These are phyloP conservation scores for Pseudopodoces humilis DNA, from an alignment of 2,113 vertebrate genomes.

Conservation along the genomic window DNA sequence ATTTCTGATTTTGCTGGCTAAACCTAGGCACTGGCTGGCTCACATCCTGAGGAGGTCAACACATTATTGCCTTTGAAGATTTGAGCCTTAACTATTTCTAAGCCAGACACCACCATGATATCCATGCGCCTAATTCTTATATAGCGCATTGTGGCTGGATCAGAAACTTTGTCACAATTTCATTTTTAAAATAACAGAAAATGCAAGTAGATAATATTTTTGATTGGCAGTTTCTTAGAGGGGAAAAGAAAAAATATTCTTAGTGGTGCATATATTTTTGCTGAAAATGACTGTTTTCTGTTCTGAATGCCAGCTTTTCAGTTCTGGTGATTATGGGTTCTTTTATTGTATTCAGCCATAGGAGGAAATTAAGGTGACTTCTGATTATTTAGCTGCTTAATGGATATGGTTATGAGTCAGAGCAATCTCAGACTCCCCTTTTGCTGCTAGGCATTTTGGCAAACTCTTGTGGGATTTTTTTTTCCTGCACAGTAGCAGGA, in stretches of 20 bases:
- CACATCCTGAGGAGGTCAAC: not conserved
- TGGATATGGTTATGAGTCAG: slow-evolving; percentile 14
- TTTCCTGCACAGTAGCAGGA: slow-evolving; percentile 45
- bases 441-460: slow-evolving; percentile 27
- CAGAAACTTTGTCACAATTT: not conserved
- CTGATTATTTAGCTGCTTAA: slow-evolving; percentile 19
- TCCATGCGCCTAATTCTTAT: not conserved
- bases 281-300: not conserved
- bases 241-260: not conserved
- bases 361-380: not conserved
- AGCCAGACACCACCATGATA: not conserved
- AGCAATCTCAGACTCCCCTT: not conserved
- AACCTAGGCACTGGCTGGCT: not conserved
- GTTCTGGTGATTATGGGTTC: not conserved
- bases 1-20: slow-evolving; percentile 1
- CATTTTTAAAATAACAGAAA: not conserved
- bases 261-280: not conserved
- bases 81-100: not conserved
- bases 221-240: not conserved
- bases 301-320: not conserved
- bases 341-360: not conserved
- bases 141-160: not conserved
- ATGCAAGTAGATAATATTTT: not conserved
- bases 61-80: not conserved
- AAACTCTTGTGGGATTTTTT: slow-evolving; percentile 14